These are phyloP conservation scores for Pogonocichla stellata DNA, from an alignment of 2,113 vertebrate genomes.

Conservation along the genomic window DNA sequence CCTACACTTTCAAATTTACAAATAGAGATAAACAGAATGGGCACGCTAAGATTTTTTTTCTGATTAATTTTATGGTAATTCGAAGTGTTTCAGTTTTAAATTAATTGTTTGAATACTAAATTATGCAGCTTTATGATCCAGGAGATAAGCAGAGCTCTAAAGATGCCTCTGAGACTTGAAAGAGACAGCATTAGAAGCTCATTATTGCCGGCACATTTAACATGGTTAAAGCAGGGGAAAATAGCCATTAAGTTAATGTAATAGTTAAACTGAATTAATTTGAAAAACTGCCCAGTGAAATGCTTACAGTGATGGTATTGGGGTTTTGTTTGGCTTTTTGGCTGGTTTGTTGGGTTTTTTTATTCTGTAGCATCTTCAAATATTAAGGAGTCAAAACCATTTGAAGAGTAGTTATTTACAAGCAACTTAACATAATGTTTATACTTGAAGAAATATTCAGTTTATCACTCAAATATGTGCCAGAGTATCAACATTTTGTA, in stretches of 20 bases:
- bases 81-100: conserved; percentile 74
- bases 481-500: neutral
- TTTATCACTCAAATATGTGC: neutral
- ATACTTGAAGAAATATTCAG: neutral
- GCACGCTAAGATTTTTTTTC: conserved; percentile 58
- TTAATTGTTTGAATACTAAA: conserved; percentile 85
- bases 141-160: conserved; percentile 80
- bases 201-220: conserved; percentile 83
- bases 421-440: neutral
- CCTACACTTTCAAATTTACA: conserved; percentile 42
- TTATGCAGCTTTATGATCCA: conserved; percentile 85
- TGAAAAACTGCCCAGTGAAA: conserved; percentile 74
- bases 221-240: conserved; percentile 82
- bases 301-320: conserved; percentile 19
- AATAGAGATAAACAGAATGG: conserved; percentile 48
- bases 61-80: conserved; percentile 77
- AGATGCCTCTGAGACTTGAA: conserved; percentile 81
- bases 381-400: neutral
- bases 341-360: neutral
- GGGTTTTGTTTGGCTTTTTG: neutral
- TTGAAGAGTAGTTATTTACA: neutral
- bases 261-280: conserved; percentile 83
- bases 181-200: conserved; percentile 80
- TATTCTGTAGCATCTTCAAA: neutral
- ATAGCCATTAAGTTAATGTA: conserved; percentile 84